Evolutionary conservation across 2,113 vertebrate genomes (phyloP).

Genomic region (Misgurnus anguillicaudatus): DNA sequence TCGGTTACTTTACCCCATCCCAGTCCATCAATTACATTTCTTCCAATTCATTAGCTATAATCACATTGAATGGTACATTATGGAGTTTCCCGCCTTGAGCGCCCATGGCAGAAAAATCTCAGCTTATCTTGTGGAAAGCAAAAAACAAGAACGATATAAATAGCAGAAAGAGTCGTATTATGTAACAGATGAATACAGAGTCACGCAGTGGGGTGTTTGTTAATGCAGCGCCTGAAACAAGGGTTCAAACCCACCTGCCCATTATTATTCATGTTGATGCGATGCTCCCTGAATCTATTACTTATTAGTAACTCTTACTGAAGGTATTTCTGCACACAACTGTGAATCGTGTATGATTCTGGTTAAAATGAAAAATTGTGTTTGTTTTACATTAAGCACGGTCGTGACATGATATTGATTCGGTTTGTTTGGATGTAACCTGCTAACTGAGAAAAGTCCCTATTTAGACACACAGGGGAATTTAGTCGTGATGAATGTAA

Average conservation of each 20-base stretch:
- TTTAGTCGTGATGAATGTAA: slow-evolving; percentile 32
- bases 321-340: slow-evolving; percentile 4
- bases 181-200: slow-evolving; percentile 33
- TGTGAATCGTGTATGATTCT: not conserved
- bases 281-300: slow-evolving; percentile 23
- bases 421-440: not conserved
- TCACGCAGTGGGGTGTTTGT: not conserved
- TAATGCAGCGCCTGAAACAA: not conserved
- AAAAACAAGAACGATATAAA: slow-evolving; percentile 30
- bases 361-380: not conserved
- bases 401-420: not conserved
- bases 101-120: not conserved
- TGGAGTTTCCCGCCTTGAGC: slow-evolving; percentile 11
- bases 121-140: slow-evolving; percentile 13
- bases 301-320: not conserved
- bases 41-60: slow-evolving; percentile 28
- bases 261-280: slow-evolving; percentile 24
- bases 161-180: slow-evolving; percentile 43
- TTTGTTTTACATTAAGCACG: not conserved
- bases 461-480: slow-evolving; percentile 17
- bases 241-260: slow-evolving; percentile 32
- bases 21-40: slow-evolving; percentile 12
- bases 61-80: not conserved
- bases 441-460: not conserved
- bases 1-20: not conserved